Percentiles rank a stretch among this genome's conserved stretches.
Evolutionary conservation across 2,113 vertebrate genomes (phyloP).

Genomic region (Rhegmatorhina hoffmannsi): DNA sequence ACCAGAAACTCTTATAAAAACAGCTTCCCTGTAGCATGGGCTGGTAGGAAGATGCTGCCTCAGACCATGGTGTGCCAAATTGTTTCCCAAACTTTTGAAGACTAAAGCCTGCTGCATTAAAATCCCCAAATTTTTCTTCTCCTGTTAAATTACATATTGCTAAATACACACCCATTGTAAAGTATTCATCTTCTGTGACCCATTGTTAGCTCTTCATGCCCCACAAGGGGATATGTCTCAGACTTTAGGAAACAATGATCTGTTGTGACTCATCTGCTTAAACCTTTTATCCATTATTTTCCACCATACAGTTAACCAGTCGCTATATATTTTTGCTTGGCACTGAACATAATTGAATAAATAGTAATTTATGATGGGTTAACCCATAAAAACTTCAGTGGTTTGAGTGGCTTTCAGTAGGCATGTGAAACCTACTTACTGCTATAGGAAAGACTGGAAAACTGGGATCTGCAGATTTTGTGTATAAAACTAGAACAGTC

Average conservation of each 20-base stretch:
- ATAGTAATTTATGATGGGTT: neutral
- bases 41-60: neutral
- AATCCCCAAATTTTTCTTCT: neutral
- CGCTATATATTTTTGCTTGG: neutral
- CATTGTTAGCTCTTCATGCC: neutral
- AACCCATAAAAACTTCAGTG: neutral
- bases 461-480: neutral
- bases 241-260: constrained; percentile 22
- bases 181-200: neutral
- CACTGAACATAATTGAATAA: neutral
- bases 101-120: neutral
- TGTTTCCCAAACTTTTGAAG: neutral
- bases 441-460: neutral
- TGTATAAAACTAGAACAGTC: neutral
- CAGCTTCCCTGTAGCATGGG: neutral
- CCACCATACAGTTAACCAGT: neutral
- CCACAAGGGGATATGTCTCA: neutral
- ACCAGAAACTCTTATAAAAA: neutral
- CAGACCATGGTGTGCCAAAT: neutral
- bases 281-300: neutral
- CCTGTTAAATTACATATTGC: neutral
- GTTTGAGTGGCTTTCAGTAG: neutral
- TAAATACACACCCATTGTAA: neutral
- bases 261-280: constrained; percentile 11
- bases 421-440: neutral